These are phyloP conservation scores for Rostratula benghalensis DNA, from an alignment of 2,113 vertebrate species.

Conservation along the genomic window DNA sequence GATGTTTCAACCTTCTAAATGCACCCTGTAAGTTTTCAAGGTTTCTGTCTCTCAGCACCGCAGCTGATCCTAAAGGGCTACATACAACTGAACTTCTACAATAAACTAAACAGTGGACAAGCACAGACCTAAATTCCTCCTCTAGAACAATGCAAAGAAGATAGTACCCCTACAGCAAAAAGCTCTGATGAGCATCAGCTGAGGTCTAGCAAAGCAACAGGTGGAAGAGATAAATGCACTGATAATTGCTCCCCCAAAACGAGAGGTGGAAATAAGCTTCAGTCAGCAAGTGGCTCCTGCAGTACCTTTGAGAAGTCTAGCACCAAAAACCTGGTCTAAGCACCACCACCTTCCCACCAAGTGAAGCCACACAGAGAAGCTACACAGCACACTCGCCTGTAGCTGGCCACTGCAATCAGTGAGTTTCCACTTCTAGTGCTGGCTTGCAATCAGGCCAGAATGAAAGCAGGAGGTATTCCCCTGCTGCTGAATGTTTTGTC, in stretches of 20 bases:
- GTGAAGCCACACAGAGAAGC: background rate
- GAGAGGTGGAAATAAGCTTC: background rate
- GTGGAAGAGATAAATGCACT: background rate
- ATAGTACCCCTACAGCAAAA: rapidly evolving
- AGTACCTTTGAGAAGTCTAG: background rate
- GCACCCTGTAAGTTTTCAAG: background rate
- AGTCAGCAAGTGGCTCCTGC: background rate
- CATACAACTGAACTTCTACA: background rate
- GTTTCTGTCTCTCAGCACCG: background rate
- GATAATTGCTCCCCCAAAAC: background rate
- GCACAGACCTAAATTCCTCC: background rate
- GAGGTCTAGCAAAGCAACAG: background rate
- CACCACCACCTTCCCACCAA: background rate
- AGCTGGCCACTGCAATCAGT: background rate
- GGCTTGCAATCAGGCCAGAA: background rate
- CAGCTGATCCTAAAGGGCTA: background rate
- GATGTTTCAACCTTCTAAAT: background rate
- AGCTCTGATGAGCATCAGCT: background rate
- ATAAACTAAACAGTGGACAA: background rate
- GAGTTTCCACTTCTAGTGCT: background rate
- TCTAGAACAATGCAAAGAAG: background rate
- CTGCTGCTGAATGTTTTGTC: constrained; percentile 35
- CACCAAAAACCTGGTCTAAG: background rate
- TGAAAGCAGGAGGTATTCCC: background rate
- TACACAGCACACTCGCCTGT: background rate